phyloP scores from a whole-genome alignment of 2,888 invertebrate species.

The Amblyjoppa proteus region DNA sequence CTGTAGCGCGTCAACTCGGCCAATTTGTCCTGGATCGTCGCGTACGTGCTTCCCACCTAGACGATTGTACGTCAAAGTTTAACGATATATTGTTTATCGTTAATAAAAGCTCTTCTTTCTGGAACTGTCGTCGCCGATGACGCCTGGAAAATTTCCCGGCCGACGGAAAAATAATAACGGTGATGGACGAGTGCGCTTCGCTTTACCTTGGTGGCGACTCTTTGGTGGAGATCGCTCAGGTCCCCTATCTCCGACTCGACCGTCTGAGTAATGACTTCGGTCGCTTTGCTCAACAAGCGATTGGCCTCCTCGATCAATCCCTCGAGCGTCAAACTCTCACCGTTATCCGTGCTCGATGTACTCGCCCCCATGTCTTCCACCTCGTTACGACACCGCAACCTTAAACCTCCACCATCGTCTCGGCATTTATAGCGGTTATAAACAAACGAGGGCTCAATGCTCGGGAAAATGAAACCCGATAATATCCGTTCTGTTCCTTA shows the following conservation, averaged over 20 bases:
- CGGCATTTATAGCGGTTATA: slow-evolving; percentile 3
- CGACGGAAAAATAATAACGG: neutral
- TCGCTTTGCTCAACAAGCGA: slow-evolving; percentile 64
- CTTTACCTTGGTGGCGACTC: slow-evolving; percentile 63
- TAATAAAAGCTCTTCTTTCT: slow-evolving; percentile 20
- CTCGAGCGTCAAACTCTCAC: slow-evolving; percentile 61
- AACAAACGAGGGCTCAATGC: slow-evolving; percentile 48
- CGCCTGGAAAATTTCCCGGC: slow-evolving; percentile 24
- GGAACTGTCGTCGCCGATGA: slow-evolving; percentile 13
- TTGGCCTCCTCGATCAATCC: slow-evolving; percentile 68
- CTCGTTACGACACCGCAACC: slow-evolving; percentile 15
- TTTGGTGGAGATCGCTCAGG: slow-evolving; percentile 67
- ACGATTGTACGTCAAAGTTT: slow-evolving; percentile 28
- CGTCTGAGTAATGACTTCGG: slow-evolving; percentile 69
- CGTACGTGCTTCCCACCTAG: slow-evolving; percentile 64
- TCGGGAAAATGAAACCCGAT: slow-evolving; percentile 35
- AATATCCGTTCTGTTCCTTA: too few species aligned
- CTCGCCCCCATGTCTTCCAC: slow-evolving; percentile 63
- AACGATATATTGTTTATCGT: slow-evolving; percentile 19
- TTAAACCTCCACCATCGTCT: slow-evolving; percentile 19
- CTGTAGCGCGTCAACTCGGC: slow-evolving; percentile 67
- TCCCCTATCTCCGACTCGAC: slow-evolving; percentile 64
- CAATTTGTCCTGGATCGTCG: slow-evolving; percentile 62
- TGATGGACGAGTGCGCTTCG: neutral
- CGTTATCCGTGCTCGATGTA: slow-evolving; percentile 44